Base-by-base conservation (phyloP, 2,888 invertebrate genomes). In the Acanthosepion lycidas region DNA sequence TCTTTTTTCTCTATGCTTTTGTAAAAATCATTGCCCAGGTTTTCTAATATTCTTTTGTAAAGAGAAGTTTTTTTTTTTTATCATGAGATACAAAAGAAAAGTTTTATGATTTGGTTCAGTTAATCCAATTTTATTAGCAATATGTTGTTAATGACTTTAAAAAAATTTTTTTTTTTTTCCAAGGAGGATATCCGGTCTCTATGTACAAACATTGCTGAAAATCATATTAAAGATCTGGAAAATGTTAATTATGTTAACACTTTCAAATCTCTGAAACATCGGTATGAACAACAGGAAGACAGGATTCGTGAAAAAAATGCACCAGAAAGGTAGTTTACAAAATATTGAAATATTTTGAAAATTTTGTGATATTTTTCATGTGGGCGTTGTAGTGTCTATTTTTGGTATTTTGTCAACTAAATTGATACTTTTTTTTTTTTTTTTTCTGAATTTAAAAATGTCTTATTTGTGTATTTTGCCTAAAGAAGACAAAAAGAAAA, bases 211-310 rank as follows among this genome's bases (percentile, higher is more conserved):
- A 98, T 99, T 96, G 99, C 99, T 96, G 99, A 99, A 98, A 99
- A 98, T 97, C 99, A 99, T 97, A 99, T 99, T 96, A 99, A 99
- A 98, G 98, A 98, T 96, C 98, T 99, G 97, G 99, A 99, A 97
- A 98, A 98, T 97, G 98, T 99, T 96, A 98, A 99, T 97, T 99
- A 99, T 98, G 99, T 99, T 97, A 99, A 99, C 98, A 99, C 99
- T 78, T 99, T 99, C 98, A 99, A 99, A 98, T 98, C 98, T 96
- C 98, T 99, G 96, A 99, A 99, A 98, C 94, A 96, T 94, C 96
- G 96, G 49, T 97, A 97, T 95, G 97, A 97, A 55, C 97, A 97
- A 96, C 97, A 97, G 94, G 97, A 97, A 95, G 97, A 97, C 94
- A 95, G 96, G 94, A 95, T 96, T 51, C 96, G 96, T 95, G 97